Base-by-base conservation (phyloP, 2,797 vertebrate genomes). In the Vespertilio murinus region DNA sequence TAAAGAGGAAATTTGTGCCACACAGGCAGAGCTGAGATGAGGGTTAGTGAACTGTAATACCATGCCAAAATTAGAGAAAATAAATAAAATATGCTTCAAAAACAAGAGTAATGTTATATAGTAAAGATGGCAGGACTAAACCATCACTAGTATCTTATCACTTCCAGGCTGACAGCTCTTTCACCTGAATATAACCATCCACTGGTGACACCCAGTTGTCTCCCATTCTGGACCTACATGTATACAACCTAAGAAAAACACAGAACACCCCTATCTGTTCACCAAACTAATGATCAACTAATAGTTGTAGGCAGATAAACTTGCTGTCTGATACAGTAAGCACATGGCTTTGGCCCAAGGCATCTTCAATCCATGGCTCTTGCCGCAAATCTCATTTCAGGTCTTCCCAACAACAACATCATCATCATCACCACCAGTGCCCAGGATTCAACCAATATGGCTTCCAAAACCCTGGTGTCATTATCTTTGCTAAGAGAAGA, bases 391-490 rank as follows among this genome's bases (percentile, higher is more conserved):
- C 28, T 91, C 78, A 17, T 0, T 14, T 7, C 14, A 42, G 20
- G 14, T 33, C 54, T 35, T 61, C 65, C 0, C 25, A 33, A 22
- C 23, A 11, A 5, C 38, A 33, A 6, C 30, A 65, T 6, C 42
- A 28, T 17, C n/a, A 28, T 38, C 49, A 35, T 25, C 75, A 12
- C 17, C 49, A 28, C 5, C 25, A 38, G 2, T 18, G 1, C 42
- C 47, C 2, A 0, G 20, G 33, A 28, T 33, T 67, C 25, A 30
- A 10, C 7, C 1, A 22, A 20, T 3, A 11, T 64, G 20, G 8
- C 25, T 14, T 64, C 10, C 4, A 5, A 38, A 64, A 35, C 14
- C 35, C 6, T 5, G 18, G 33, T 3, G 0, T 13, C 33, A 0
- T 23, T 25, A 42, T 38, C 49, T 75, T 20, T 22, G 49, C 59